Evolutionary conservation across 2,888 invertebrate species (phyloP).

Genomic region (Camponotus fellah): DNA sequence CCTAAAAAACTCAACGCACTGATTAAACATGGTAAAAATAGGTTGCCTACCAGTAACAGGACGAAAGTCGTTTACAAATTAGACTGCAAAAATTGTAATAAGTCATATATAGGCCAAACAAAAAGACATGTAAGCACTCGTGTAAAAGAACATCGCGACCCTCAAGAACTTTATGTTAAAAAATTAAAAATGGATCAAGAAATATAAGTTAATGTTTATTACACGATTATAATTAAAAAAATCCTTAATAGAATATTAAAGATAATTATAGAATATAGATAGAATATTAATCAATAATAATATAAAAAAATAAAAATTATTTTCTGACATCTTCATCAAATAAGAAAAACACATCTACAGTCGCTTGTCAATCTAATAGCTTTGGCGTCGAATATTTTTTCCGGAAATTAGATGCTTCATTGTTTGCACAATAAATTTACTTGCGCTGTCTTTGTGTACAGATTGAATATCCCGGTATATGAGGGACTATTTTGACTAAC

Average conservation of each 20-base stretch:
- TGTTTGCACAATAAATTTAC: conserved; percentile 25
- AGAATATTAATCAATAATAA: not conserved
- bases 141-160: too few species aligned
- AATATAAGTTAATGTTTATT: not conserved
- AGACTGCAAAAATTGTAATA: too few species aligned
- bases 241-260: not conserved
- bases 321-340: not conserved
- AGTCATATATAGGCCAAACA: too few species aligned
- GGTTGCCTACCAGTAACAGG: too few species aligned
- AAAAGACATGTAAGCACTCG: too few species aligned
- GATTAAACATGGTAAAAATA: too few species aligned
- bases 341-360: not conserved
- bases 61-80: too few species aligned
- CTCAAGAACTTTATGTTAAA: too few species aligned
- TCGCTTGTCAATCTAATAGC: not conserved
- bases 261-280: too few species aligned
- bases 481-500: not conserved
- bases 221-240: not conserved
- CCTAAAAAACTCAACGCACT: too few species aligned
- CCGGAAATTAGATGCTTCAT: not conserved
- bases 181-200: not conserved
- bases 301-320: not conserved
- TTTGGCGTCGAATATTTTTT: not conserved
- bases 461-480: not conserved
- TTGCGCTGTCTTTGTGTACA: not conserved